A percentile compares a stretch with the other conserved stretches of the same genome.
These are phyloP conservation scores for Mixornis gularis DNA, from an alignment of 2,113 vertebrate species.

Conservation along the genomic window DNA sequence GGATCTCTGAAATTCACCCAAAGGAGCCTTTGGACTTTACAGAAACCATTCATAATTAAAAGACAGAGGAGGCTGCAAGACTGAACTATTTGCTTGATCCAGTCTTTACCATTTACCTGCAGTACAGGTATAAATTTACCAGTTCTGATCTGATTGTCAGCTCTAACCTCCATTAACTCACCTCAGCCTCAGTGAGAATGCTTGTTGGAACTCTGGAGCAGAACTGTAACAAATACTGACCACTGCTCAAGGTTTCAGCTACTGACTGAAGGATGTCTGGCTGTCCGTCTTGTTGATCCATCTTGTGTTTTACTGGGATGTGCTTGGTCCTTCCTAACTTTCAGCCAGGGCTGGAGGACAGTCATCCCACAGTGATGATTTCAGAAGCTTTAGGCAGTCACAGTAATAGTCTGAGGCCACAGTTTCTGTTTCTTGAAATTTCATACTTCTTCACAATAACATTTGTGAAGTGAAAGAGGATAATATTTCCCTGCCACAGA, in stretches of 20 bases:
- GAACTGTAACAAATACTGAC: too few relatives aligned
- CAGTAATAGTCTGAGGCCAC: not conserved
- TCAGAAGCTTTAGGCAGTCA: not conserved
- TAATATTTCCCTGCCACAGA: not conserved
- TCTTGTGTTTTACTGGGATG: not conserved
- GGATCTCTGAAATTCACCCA: not conserved
- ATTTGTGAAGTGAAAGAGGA: not conserved
- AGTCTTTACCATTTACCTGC: not conserved
- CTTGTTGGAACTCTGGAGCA: too few relatives aligned
- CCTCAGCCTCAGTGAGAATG: not conserved
- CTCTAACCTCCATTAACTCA: not conserved
- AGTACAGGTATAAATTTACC: not conserved
- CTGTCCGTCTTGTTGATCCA: not conserved
- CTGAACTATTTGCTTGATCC: not conserved
- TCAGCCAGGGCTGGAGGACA: not conserved
- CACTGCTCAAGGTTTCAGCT: rapidly evolving
- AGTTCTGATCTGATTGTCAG: not conserved
- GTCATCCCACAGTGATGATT: not conserved
- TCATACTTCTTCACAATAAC: not conserved
- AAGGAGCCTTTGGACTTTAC: not conserved
- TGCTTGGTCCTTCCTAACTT: not conserved
- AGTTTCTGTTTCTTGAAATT: not conserved
- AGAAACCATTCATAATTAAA: not conserved
- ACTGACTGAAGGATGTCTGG: not conserved
- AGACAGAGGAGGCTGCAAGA: not conserved